A percentile compares a stretch with the other conserved stretches of the same genome.
These are phyloP conservation scores for Drosophila pseudoobscura DNA, from an alignment of 1,140 invertebrate species.

Conservation along the genomic window DNA sequence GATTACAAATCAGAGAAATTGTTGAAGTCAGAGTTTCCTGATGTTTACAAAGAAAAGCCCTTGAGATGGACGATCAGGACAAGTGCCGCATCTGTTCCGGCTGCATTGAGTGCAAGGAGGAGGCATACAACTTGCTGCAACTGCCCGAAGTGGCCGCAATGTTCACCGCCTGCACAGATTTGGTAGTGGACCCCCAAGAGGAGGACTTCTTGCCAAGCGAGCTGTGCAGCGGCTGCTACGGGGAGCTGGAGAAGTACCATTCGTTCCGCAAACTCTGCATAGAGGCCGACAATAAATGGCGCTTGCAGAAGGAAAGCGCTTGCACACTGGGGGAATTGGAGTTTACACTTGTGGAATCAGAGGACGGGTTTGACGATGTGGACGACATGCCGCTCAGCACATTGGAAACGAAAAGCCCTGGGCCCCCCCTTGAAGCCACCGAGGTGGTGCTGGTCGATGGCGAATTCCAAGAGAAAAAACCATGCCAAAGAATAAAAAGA, in stretches of 20 bases:
- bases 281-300: constrained; percentile 44
- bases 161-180: constrained; percentile 53
- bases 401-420: not conserved
- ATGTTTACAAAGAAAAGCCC: not conserved
- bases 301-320: constrained; percentile 10
- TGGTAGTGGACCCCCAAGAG: constrained; percentile 35
- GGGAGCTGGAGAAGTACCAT: constrained; percentile 51
- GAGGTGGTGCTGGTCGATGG: constrained; percentile 22
- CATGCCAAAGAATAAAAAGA: no score
- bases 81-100: constrained; percentile 62
- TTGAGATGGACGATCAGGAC: constrained; percentile 21
- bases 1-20: not conserved
- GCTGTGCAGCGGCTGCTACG: constrained; percentile 52
- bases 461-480: no score
- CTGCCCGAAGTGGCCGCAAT: constrained; percentile 47
- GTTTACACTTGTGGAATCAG: not conserved
- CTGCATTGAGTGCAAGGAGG: constrained; percentile 3
- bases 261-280: constrained; percentile 62
- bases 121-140: constrained; percentile 41
- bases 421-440: not conserved
- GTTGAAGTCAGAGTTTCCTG: not conserved
- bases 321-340: no score
- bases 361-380: no score
- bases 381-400: not conserved
- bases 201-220: constrained; percentile 39